These are phyloP conservation scores for Acropora tenuis DNA, from an alignment of 64 coral and sea anemone species.

Conservation along the genomic window DNA sequence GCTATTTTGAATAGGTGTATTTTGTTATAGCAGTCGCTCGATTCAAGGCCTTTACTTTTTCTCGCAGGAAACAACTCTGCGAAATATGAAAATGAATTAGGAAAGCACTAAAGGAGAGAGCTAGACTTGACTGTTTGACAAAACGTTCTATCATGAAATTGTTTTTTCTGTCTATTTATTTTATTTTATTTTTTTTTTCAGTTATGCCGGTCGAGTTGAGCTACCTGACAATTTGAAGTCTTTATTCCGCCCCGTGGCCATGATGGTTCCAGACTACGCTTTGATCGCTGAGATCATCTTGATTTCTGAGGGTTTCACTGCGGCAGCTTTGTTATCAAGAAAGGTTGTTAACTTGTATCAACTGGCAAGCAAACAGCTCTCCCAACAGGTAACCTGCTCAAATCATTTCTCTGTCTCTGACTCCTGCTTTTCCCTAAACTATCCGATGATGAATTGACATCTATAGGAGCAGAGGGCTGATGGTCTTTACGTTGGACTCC, in stretches of 20 bases:
- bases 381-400: constrained; percentile 84
- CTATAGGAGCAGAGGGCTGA: too few species aligned
- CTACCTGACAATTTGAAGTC: constrained; percentile 95
- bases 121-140: too few species aligned
- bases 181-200: background rate
- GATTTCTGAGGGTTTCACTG: constrained; percentile 91
- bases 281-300: constrained; percentile 95
- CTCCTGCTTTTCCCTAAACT: too few species aligned
- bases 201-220: constrained; percentile 93
- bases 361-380: constrained; percentile 92
- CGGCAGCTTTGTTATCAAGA: constrained; percentile 83
- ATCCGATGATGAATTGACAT: too few species aligned
- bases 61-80: too few species aligned
- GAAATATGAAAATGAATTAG: too few species aligned
- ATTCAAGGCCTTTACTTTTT: too few species aligned
- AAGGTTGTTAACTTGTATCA: constrained; percentile 96
- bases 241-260: constrained; percentile 94
- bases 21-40: too few species aligned
- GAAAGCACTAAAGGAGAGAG: too few species aligned
- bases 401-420: background rate
- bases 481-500: too few species aligned
- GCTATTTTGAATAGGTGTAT: too few species aligned
- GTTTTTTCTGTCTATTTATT: background rate
- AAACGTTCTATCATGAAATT: too few species aligned
- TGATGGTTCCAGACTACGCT: constrained; percentile 96